phyloP scores from a whole-genome alignment of 1,140 invertebrate genomes.

The Drosophila ercepeae region DNA sequence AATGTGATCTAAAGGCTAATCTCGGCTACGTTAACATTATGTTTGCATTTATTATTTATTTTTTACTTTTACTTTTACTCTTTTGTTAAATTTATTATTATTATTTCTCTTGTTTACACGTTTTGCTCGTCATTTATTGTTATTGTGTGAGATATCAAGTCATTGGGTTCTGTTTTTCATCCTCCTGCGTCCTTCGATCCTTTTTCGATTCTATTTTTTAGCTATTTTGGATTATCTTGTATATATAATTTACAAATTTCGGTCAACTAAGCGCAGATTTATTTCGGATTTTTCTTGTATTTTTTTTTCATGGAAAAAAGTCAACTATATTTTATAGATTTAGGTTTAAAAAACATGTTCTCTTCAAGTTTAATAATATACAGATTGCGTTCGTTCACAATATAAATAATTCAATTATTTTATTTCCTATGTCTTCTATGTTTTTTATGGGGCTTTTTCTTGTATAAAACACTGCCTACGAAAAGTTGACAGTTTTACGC shows the following conservation, averaged over 20 bases:
- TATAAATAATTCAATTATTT: conserved; percentile 11
- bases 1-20: conserved; percentile 57
- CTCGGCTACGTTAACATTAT: conserved; percentile 56
- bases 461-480: conserved; percentile 65
- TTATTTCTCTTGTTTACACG: conserved; percentile 6
- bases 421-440: conserved; percentile 7
- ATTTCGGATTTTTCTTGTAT: not conserved
- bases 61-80: conserved; percentile 7
- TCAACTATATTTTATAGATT: conserved; percentile 33
- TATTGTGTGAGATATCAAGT: conserved; percentile 22
- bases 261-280: conserved; percentile 18
- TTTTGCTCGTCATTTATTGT: conserved; percentile 36
- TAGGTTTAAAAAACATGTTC: conserved; percentile 60
- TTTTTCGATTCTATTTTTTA: conserved; percentile 5
- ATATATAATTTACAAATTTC: conserved; percentile 30
- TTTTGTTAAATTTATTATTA: conserved; percentile 1
- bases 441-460: not conserved
- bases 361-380: conserved; percentile 46
- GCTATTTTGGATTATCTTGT: conserved; percentile 13
- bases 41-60: conserved; percentile 42
- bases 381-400: conserved; percentile 49
- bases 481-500: conserved; percentile 63
- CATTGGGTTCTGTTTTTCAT: conserved; percentile 17
- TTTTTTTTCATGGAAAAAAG: conserved; percentile 52
- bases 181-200: conserved; percentile 3